Evolutionary conservation across 2,888 invertebrate genomes (phyloP), one percentile per base, ranked within the genome.

Genomic region (Ypsolopha scabrella): DNA sequence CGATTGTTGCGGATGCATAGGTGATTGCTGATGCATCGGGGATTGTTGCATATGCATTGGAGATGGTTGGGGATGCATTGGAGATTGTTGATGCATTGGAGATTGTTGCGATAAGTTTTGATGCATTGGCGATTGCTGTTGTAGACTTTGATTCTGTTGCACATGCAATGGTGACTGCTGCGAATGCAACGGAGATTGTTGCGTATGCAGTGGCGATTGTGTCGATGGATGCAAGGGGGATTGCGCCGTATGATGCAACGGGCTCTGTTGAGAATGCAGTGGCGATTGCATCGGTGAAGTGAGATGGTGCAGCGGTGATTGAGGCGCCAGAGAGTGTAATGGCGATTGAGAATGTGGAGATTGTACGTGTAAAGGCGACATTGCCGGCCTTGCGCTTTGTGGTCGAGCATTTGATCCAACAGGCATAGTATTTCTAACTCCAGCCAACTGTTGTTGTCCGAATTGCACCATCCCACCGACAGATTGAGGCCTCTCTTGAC

Each of bases 121-220:
- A 54, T 81, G 81, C 57, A 76, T 65, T 33, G 80, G 80, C 3
- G 77, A 81, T 51, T 82, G 82, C 7, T 76, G 75, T 41, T 77
- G 68, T n/a, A 71, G 66, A 37, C 51, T 51, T 11, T 47, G 34
- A 11, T 51, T 49, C 44, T 56, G 56, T 47, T 57, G 57, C 48
- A 52, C 39, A 56, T 82, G 80, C 45, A 75, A 55, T 9, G 80
- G 80, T 1, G 81, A 80, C 52, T 80, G 81, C 10, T 78, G 64
- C 24, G 76, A 70, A 55, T 80, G 80, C 38, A 78, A 55, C 0
- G 80, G 59, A 70, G 80, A 80, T 52, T 81, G 81, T 52, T 80
- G 81, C n/a, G 80, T 75, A 53, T 81, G 81, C 55, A 81, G 59
- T 10, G 81, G 81, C 7, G 81, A 81, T 56, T 79, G 80, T 72